Evolutionary conservation across 92 coral and sea anemone species (phyloP).

Genomic region (Porites lobata): DNA sequence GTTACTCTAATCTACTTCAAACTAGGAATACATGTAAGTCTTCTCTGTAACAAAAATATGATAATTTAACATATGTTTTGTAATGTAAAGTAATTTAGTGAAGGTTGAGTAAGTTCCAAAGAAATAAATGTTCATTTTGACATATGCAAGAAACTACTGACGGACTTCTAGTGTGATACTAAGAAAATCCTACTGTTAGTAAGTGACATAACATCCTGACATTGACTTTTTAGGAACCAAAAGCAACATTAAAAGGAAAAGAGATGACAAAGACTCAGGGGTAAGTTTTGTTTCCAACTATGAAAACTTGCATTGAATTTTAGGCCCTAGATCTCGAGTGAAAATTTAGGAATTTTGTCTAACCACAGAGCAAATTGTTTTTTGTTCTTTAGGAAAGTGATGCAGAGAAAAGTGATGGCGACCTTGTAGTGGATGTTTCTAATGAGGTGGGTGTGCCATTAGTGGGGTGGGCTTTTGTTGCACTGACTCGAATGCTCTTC

Average conservation of each 20-base stretch:
- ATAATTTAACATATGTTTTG: no score
- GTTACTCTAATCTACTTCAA: no score
- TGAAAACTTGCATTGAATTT: not conserved
- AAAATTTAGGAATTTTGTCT: not conserved
- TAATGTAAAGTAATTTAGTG: no score
- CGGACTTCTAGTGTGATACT: no score
- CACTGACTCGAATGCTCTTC: no score
- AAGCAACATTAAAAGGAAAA: slow-evolving; percentile 78
- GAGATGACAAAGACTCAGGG: slow-evolving; percentile 93
- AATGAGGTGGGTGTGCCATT: slow-evolving; percentile 62
- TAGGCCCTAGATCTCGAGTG: not conserved
- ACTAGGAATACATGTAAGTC: no score
- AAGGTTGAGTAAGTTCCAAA: no score
- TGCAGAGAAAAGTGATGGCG: slow-evolving; percentile 98
- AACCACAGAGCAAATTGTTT: not conserved
- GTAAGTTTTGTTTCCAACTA: slow-evolving; percentile 48
- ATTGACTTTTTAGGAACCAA: slow-evolving; percentile 69
- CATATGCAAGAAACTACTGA: no score
- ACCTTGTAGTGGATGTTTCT: slow-evolving; percentile 96
- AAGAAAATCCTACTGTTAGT: not conserved
- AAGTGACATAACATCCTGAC: not conserved
- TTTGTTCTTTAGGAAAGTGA: slow-evolving; percentile 89
- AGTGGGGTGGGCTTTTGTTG: no score
- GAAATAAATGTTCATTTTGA: no score
- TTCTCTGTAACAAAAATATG: no score